Percentiles rank a stretch among this genome's conserved stretches.
These are phyloP conservation scores for Epiblema foenella DNA, from an alignment of 2,888 invertebrate species.

Conservation along the genomic window DNA sequence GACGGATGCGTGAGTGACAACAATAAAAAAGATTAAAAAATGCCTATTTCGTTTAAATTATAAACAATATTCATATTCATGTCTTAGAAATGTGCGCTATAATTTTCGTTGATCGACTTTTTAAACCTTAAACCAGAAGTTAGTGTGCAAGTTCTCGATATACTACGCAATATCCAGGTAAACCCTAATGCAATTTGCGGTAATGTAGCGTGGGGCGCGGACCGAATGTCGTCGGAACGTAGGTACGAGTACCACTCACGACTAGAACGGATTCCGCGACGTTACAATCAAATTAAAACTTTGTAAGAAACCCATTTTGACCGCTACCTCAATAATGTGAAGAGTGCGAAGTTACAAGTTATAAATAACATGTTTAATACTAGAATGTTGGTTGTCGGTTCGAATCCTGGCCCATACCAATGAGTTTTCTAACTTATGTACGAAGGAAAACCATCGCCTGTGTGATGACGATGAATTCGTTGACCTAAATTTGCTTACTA, in stretches of 20 bases:
- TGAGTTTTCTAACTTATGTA: too few relatives aligned
- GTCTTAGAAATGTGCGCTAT: background rate
- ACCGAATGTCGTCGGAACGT: conserved; percentile 53
- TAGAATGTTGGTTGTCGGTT: too few relatives aligned
- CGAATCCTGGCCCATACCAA: too few relatives aligned
- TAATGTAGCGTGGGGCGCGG: conserved; percentile 66
- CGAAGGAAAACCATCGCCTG: too few relatives aligned
- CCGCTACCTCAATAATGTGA: background rate
- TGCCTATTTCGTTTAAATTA: background rate
- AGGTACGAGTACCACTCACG: conserved; percentile 49
- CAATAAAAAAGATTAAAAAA: too few relatives aligned
- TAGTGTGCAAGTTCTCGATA: conserved; percentile 48
- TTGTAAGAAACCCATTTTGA: background rate
- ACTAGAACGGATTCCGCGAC: conserved; percentile 46
- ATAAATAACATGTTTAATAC: background rate
- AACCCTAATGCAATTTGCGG: conserved; percentile 79
- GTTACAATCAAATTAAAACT: conserved; percentile 33
- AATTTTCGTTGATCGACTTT: background rate
- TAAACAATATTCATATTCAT: background rate
- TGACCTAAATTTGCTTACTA: too few relatives aligned
- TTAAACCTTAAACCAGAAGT: background rate
- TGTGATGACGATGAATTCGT: too few relatives aligned
- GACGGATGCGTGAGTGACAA: too few relatives aligned
- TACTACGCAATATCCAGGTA: conserved; percentile 66
- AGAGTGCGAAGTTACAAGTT: background rate